Evolutionary conservation across 2,888 invertebrate genomes (phyloP).

Genomic region (Phlogophora meticulosa): DNA sequence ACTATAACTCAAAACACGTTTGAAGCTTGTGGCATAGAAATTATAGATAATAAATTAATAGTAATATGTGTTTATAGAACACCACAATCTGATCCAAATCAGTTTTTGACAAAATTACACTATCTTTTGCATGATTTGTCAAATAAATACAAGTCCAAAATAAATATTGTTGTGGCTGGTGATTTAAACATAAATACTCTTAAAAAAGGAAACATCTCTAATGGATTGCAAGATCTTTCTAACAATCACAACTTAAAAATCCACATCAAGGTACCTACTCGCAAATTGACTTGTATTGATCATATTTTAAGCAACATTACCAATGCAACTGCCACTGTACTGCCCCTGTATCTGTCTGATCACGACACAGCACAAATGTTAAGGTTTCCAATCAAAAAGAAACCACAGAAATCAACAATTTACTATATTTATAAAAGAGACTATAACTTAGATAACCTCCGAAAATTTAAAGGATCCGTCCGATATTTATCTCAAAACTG

Average conservation of each 20-base stretch:
- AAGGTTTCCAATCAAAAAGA: neutral
- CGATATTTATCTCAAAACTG: constrained; percentile 1
- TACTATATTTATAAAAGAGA: neutral
- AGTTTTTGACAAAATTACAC: constrained; percentile 11
- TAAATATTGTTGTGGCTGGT: constrained; percentile 10
- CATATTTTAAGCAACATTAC: constrained; percentile 23
- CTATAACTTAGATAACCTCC: neutral
- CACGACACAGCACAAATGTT: constrained; percentile 16
- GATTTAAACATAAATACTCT: constrained; percentile 12
- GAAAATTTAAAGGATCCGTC: neutral
- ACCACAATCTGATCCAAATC: constrained; percentile 12
- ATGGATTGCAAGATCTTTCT: neutral
- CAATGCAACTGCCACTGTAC: constrained; percentile 9
- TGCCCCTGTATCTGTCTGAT: constrained; percentile 7
- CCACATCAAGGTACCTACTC: constrained; percentile 7
- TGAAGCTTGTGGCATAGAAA: constrained; percentile 24
- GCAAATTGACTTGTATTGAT: constrained; percentile 11
- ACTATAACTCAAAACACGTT: constrained; percentile 20
- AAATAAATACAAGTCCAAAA: constrained; percentile 1
- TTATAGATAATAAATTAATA: neutral
- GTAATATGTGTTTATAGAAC: constrained; percentile 23
- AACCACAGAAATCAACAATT: neutral
- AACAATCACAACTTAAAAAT: constrained; percentile 13
- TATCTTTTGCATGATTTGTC: neutral
- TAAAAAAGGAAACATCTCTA: neutral